Base-by-base conservation (phyloP, 2,888 invertebrate genomes). In the Mycalesis mineus region DNA sequence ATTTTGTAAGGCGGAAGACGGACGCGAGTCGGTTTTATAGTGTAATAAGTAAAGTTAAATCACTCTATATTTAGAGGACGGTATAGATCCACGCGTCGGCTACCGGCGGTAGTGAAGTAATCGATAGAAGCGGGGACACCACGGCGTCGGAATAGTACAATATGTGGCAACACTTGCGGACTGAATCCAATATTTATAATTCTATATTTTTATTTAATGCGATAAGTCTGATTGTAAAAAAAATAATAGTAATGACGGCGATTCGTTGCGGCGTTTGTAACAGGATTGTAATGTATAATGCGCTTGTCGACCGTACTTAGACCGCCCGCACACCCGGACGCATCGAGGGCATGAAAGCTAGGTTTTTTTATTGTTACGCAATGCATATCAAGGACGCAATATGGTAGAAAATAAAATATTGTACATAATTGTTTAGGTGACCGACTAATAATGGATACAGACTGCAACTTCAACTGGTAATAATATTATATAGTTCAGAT, bases 371-470 rank as follows among this genome's bases (percentile, higher is more conserved):
- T 88, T 88, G 89, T 88, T 88, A 88, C 89, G 89, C 89, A 82
- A 89, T 88, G 89, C 89, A 88, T 89, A 89, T 89, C 89, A 88
- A 83, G 86, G 81, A 89, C 89, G 89, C 89, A 89, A 89, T 89
- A 89, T 88, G 89, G 83, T 89, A 89, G 89, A 78, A 84, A 88
- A 88, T 89, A 88, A 22, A 88, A 89, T 88, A 87, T 84, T 89
- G 88, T 89, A 89, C 76, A 88, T 89, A 88, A 81, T 74, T 22
- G 22, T 29, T 80, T 86, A 85, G 84, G 80, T 76, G 80, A 80
- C 79, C 74, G 81, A 85, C 79, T 83, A 81, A 82, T 83, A 83
- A 82, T 78, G 78, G 77, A 83, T 83, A 85, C 88, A 83, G 88
- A 88, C 88, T 87, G 88, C 82, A 76, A 82, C 68, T 74, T 77